Conservation (phyloP, 1,140 invertebrate genomes). For the Yoshiicerus persimilis region DNA sequence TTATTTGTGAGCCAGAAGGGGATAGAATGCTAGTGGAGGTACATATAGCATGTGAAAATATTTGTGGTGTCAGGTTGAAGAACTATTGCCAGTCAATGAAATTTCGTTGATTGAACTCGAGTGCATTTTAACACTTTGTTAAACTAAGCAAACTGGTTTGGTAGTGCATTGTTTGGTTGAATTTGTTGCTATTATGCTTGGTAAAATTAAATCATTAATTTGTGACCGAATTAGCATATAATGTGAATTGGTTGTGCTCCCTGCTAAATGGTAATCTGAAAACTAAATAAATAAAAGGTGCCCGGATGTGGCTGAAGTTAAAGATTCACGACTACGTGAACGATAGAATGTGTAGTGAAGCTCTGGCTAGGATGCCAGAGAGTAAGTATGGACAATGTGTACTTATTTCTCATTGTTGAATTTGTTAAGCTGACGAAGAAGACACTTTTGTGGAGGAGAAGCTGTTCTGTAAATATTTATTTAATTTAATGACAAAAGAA, state of each 20-base stretch:
- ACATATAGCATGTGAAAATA: not conserved
- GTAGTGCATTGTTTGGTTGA: not conserved
- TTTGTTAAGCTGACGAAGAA: not conserved
- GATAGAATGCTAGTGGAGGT: not conserved
- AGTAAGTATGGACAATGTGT: too few relatives aligned
- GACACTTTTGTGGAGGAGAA: not conserved
- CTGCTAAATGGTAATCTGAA: not conserved
- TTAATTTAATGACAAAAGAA: not conserved
- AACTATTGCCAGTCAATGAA: not conserved
- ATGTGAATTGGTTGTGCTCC: not conserved
- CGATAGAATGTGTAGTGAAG: too few relatives aligned
- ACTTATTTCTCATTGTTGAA: not conserved
- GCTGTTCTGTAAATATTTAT: not conserved
- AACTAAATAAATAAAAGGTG: not conserved
- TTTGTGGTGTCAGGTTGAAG: not conserved
- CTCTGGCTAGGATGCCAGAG: too few relatives aligned
- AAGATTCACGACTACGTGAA: too few relatives aligned
- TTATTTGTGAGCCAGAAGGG: not conserved
- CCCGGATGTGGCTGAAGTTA: not conserved
- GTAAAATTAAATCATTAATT: not conserved
- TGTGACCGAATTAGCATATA: not conserved
- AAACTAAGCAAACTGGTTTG: not conserved
- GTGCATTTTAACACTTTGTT: not conserved
- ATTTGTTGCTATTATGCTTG: not conserved
- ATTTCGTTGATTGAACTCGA: not conserved